Base-by-base conservation (phyloP, 2,888 invertebrate species). In the Dermolepida albohirtum region DNA sequence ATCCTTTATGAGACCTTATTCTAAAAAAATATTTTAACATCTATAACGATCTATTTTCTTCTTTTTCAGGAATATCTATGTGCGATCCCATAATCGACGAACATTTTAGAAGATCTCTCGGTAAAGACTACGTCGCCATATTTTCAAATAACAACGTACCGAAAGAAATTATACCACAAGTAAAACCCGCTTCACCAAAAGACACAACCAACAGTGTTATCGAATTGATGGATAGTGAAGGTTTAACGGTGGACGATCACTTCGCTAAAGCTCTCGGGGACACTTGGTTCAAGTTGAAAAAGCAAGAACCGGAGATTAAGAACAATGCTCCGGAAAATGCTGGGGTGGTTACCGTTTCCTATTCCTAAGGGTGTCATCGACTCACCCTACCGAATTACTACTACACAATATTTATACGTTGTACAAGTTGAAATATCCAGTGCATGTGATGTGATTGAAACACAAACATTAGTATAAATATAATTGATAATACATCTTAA, bases 81-180 rank as follows among this genome's bases (percentile, higher is more conserved):
- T 92, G 94, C 83, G 96, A 96, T 83, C 94, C 94, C 10, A 94
- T 94, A 66, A 96, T 97, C 78, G 97, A 97, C 84, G 97, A 97
- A 81, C 97, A 97, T 84, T 97, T 97, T 85, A 88, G 96, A 66
- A 90, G 96, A 71, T 96, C 96, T 0, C 87, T 97, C 71, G 96
- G 96, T 67, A 90, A 92, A 75, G 90, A 93, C 80, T 92, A 92
- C 84, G 88, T 90, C 83, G 88, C 87, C 70, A 84, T 92, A 55
- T 90, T 91, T 81, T 87, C 88, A 75, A 89, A 88, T 76, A 87
- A 86, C 78, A 85, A 81, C 39, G 67, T 74, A 71, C 68, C 80
- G 39, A 80, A 75, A 77, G 82, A 79, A 72, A 68, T 69, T 1
- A 70, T 69, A 67, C 64, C 73, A 27, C 68, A 68, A 64, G 74